phyloP scores from a whole-genome alignment of 1,140 invertebrate genomes.

The Wiebesia pumilae region DNA sequence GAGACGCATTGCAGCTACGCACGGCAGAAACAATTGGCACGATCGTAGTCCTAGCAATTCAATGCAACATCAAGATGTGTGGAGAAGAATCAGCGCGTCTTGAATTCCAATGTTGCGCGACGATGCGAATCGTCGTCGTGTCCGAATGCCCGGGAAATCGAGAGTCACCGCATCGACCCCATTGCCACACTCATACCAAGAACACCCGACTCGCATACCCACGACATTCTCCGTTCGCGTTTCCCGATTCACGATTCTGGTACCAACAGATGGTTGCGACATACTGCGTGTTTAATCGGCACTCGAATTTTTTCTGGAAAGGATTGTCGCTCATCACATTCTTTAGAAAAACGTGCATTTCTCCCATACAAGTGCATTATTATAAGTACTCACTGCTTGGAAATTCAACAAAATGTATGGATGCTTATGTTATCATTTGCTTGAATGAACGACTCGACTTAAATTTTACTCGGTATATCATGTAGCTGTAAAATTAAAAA shows the following conservation, averaged over 20 bases:
- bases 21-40: neutral
- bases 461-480: neutral
- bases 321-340: neutral
- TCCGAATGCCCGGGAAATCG: neutral
- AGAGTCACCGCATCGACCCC: neutral
- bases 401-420: neutral
- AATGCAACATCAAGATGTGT: neutral
- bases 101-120: slow-evolving; percentile 4
- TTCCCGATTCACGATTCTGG: neutral
- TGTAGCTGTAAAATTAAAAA: neutral
- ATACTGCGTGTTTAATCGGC: neutral
- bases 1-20: neutral
- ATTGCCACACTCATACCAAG: neutral
- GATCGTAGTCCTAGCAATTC: neutral
- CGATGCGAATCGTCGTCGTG: slow-evolving; percentile 8
- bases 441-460: too few relatives aligned
- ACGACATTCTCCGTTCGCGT: neutral
- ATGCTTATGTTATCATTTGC: too few relatives aligned
- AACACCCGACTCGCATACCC: neutral
- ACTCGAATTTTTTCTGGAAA: neutral
- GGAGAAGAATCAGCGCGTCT: neutral
- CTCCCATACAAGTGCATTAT: neutral
- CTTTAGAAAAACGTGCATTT: neutral
- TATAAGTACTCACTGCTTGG: neutral
- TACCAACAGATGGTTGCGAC: neutral